Percentiles rank a stretch among this genome's conserved stretches.
Conservation (phyloP, 2,797 vertebrate genomes). For the Clarias laeviceps region DNA sequence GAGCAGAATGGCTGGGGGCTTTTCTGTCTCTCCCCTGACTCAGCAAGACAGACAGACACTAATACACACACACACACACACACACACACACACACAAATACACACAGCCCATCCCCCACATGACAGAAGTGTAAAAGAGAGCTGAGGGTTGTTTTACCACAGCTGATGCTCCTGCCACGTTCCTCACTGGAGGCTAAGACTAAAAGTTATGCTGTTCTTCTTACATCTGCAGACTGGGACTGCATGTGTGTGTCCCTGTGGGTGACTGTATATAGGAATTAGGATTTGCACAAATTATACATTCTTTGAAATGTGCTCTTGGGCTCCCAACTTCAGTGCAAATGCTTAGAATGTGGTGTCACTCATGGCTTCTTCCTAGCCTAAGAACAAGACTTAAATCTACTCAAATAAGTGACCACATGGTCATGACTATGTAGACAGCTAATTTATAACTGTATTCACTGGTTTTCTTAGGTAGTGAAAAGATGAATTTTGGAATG, state of each 20-base stretch:
- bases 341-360: background rate
- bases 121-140: slow-evolving; percentile 33
- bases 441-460: background rate
- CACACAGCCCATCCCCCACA: slow-evolving; percentile 13
- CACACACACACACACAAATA: slow-evolving; percentile 14
- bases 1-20: slow-evolving; percentile 55
- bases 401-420: background rate
- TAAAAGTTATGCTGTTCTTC: slow-evolving; percentile 1
- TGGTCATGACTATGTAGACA: background rate
- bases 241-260: background rate
- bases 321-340: background rate
- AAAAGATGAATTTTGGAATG: background rate
- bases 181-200: slow-evolving; percentile 28
- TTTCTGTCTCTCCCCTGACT: slow-evolving; percentile 56
- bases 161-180: slow-evolving; percentile 41
- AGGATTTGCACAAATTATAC: background rate
- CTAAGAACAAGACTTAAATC: background rate
- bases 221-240: background rate
- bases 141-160: slow-evolving; percentile 37
- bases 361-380: background rate
- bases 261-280: slow-evolving; percentile 5
- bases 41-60: slow-evolving; percentile 53
- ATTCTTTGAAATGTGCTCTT: background rate
- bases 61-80: slow-evolving; percentile 22
- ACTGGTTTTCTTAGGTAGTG: background rate